phyloP scores from a whole-genome alignment of 2,113 vertebrate species.

The Lasiurus borealis region DNA sequence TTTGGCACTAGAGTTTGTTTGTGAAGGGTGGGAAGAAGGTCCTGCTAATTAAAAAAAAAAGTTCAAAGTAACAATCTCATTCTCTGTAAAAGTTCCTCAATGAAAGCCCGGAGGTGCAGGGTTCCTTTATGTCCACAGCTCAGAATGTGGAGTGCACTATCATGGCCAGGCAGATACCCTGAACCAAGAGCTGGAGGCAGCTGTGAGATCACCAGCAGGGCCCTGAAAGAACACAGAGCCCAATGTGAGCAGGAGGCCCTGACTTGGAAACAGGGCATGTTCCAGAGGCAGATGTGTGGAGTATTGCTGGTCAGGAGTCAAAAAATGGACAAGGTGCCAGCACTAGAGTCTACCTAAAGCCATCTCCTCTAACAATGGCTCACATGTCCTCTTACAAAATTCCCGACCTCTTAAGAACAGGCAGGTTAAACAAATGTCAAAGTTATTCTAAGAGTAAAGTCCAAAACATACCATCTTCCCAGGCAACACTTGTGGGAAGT shows the following conservation, averaged over 20 bases:
- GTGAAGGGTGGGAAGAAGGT: neutral
- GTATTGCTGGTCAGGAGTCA: neutral
- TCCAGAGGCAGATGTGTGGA: neutral
- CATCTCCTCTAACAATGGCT: neutral
- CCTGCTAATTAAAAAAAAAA: neutral
- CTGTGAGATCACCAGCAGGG: neutral
- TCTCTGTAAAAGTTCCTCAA: neutral
- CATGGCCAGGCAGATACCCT: neutral
- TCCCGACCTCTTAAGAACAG: neutral
- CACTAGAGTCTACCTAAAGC: neutral
- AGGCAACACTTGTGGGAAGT: neutral
- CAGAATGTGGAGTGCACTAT: rapidly evolving
- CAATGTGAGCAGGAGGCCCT: neutral
- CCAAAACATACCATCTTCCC: neutral
- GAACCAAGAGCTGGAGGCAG: neutral
- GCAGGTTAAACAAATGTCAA: neutral
- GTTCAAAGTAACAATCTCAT: neutral
- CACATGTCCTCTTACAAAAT: neutral
- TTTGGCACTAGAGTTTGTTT: neutral
- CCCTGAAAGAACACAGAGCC: neutral
- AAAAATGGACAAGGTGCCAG: neutral
- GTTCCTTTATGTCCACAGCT: neutral
- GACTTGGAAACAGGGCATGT: neutral
- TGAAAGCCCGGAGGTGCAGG: neutral
- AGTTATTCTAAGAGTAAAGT: neutral